Percentiles rank a stretch among this genome's conserved stretches.
These are phyloP conservation scores for Sus cebifrons DNA, from an alignment of 2,797 vertebrate species.

Conservation along the genomic window DNA sequence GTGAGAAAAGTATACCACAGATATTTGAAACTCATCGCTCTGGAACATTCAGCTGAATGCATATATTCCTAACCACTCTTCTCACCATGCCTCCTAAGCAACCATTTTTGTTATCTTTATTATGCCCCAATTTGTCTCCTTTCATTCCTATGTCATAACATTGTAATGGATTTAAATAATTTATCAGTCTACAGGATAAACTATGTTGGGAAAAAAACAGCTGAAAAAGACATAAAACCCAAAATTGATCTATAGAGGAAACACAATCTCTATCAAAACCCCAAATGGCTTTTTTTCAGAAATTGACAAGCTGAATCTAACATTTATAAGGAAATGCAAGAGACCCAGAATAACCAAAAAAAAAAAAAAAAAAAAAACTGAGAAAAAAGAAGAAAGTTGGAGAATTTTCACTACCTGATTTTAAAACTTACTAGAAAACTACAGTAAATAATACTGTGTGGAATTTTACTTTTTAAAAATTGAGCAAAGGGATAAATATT, in stretches of 20 bases:
- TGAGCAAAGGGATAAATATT: not conserved
- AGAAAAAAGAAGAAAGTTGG: not conserved
- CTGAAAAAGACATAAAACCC: not conserved
- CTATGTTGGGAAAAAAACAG: not conserved
- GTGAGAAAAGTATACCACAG: not conserved
- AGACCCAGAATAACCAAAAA: not conserved
- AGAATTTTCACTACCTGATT: not conserved
- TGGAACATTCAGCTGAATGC: not conserved
- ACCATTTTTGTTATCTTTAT: not conserved
- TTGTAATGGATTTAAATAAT: not conserved
- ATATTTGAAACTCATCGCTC: not conserved
- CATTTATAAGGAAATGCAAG: slow-evolving; percentile 31
- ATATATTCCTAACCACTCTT: not conserved
- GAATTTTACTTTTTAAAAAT: not conserved
- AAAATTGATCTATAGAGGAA: not conserved
- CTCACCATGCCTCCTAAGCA: not conserved
- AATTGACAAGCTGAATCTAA: not conserved
- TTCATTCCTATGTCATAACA: slow-evolving; percentile 8
- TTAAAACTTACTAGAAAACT: slow-evolving; percentile 47
- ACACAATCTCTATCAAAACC: not conserved
- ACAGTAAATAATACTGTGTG: not conserved
- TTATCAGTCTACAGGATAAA: not conserved
- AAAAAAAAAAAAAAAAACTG: not conserved
- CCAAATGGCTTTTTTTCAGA: not conserved
- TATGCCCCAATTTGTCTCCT: not conserved